Percentiles rank a stretch among this genome's conserved stretches.
phyloP scores from a whole-genome alignment of 1,140 invertebrate species.

The Phocides pigmalion region DNA sequence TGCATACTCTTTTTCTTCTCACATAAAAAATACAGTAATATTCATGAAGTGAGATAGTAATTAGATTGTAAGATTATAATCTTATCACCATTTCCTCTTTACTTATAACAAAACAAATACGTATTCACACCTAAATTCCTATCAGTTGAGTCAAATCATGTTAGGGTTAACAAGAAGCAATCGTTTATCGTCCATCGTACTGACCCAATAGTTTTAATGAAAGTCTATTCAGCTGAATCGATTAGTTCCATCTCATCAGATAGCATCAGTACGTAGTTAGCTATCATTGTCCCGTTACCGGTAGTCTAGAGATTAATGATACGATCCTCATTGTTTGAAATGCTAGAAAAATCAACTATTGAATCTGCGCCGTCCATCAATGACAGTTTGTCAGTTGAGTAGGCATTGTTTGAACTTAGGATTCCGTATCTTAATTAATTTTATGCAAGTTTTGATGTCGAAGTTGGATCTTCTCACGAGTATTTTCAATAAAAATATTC shows the following conservation, averaged over 20 bases:
- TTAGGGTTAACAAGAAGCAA: conserved; percentile 43
- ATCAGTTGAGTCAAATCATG: conserved; percentile 6
- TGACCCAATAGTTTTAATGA: conserved; percentile 67
- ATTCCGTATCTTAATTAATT: neutral
- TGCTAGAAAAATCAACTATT: conserved; percentile 64
- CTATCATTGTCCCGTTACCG: conserved; percentile 67
- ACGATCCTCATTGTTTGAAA: conserved; percentile 62
- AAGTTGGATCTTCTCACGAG: too few relatives aligned
- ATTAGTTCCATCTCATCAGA: conserved; percentile 63
- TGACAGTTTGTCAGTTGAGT: conserved; percentile 50
- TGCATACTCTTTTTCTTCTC: too few relatives aligned
- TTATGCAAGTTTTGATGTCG: neutral
- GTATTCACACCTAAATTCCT: conserved; percentile 16
- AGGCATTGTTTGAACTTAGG: conserved; percentile 46
- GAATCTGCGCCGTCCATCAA: conserved; percentile 59
- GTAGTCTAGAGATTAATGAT: conserved; percentile 68
- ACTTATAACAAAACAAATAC: neutral
- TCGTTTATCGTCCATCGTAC: conserved; percentile 51
- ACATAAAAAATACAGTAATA: too few relatives aligned
- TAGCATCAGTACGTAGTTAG: conserved; percentile 61
- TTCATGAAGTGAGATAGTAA: too few relatives aligned
- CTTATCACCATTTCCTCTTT: too few relatives aligned
- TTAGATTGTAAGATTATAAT: too few relatives aligned
- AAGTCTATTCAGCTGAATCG: conserved; percentile 58
- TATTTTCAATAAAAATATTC: too few relatives aligned